These are phyloP conservation scores for Trichacis sp. DNA, from an alignment of 2,888 invertebrate genomes.

Conservation along the genomic window DNA sequence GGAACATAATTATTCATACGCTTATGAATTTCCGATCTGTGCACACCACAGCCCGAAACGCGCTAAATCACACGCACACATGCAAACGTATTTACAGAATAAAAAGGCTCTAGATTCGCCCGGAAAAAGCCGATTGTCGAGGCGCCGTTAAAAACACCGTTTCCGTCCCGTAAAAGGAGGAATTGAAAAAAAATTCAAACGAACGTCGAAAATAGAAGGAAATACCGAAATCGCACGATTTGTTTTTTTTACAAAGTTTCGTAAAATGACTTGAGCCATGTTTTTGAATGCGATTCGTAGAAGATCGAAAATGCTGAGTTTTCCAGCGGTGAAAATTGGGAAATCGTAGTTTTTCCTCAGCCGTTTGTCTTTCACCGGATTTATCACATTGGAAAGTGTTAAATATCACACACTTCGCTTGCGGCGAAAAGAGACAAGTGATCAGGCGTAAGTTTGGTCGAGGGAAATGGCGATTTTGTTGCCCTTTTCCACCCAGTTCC, in stretches of 20 bases:
- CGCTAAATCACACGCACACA: conserved; percentile 14
- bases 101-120: conserved; percentile 21
- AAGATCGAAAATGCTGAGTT: not conserved
- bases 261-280: no score
- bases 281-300: not conserved
- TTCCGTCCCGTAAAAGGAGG: no score
- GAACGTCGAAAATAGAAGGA: no score
- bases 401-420: conserved; percentile 21
- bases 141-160: conserved; percentile 34
- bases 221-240: no score
- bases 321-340: not conserved
- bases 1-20: conserved; percentile 63
- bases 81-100: conserved; percentile 51
- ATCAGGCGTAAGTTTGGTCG: conserved; percentile 73
- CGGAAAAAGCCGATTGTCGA: conserved; percentile 53
- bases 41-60: conserved; percentile 24
- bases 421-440: conserved; percentile 1
- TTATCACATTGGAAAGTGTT: conserved; percentile 37
- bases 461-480: conserved; percentile 76
- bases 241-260: no score
- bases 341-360: conserved; percentile 3
- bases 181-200: no score
- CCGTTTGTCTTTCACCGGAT: conserved; percentile 10
- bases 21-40: conserved; percentile 43
- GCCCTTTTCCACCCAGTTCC: conserved; percentile 88